A percentile compares a stretch with the other conserved stretches of the same genome.
These are phyloP conservation scores for Ornithoptera priamus DNA, from an alignment of 2,888 invertebrate genomes.

Conservation along the genomic window DNA sequence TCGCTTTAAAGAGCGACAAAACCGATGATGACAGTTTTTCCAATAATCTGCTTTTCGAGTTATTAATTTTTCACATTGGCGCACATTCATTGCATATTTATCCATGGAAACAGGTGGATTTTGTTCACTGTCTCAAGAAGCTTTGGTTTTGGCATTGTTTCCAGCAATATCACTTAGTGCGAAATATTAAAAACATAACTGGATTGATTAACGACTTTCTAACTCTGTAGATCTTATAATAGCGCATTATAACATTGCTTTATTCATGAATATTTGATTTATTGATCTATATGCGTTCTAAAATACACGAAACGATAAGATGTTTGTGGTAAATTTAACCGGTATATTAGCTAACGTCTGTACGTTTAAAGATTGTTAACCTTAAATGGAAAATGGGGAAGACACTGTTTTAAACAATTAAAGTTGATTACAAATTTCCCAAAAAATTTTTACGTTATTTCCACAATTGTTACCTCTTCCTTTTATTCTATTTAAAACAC, in stretches of 20 bases:
- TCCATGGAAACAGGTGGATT: constrained; percentile 6
- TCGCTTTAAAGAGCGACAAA: too few species aligned
- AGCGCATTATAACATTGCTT: neutral
- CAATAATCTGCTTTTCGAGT: neutral
- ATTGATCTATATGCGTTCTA: neutral
- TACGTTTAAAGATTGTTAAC: too few species aligned
- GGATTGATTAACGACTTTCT: constrained; percentile 6
- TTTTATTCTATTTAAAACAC: too few species aligned
- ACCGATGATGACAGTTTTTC: neutral
- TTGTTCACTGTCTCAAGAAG: neutral
- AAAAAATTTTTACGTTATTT: too few species aligned
- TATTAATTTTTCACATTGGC: neutral
- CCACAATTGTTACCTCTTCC: too few species aligned
- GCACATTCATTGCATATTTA: neutral
- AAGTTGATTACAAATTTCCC: too few species aligned
- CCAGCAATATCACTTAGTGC: constrained; percentile 2
- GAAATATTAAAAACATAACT: neutral
- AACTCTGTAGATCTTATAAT: neutral
- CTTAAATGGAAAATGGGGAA: too few species aligned
- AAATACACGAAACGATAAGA: neutral
- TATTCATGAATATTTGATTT: neutral
- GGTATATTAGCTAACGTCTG: too few species aligned
- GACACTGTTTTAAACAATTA: too few species aligned
- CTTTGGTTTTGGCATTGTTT: constrained; percentile 6
- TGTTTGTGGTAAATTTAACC: too few species aligned